Evolutionary conservation across 1,140 invertebrate species (phyloP).

Genomic region (Zaprionus tsacasi): DNA sequence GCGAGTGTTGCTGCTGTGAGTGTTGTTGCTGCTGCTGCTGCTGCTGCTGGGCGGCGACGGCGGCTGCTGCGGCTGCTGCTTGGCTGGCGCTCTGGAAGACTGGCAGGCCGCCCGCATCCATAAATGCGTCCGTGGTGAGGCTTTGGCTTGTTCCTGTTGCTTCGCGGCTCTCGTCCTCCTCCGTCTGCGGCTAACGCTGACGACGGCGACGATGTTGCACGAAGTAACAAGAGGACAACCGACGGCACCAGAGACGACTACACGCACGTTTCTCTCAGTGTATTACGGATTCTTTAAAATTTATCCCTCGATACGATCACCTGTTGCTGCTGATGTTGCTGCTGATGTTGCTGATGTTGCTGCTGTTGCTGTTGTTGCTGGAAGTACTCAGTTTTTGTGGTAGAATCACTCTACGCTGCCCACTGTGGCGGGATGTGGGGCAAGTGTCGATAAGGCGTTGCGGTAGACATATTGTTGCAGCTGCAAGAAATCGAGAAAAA

Average conservation of each 20-base stretch:
- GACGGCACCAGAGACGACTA: constrained; percentile 32
- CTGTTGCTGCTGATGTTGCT: background rate
- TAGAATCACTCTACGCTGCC: constrained; percentile 35
- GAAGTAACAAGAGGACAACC: constrained; percentile 76
- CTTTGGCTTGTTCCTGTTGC: constrained; percentile 76
- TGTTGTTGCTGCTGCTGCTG: constrained; percentile 78
- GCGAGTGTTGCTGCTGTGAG: constrained; percentile 71
- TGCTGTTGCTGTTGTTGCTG: constrained; percentile 10
- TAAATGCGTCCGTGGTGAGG: constrained; percentile 83
- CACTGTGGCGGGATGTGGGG: constrained; percentile 49
- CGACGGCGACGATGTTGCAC: constrained; percentile 70
- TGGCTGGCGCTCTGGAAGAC: constrained; percentile 84
- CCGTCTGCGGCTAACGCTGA: constrained; percentile 74
- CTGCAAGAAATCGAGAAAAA: constrained; percentile 23
- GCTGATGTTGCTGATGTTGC: constrained; percentile 6
- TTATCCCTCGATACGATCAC: background rate
- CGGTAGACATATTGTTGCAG: constrained; percentile 27
- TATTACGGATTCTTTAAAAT: constrained; percentile 7
- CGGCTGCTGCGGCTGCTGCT: constrained; percentile 78
- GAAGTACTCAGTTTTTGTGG: constrained; percentile 13
- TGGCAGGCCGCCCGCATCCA: constrained; percentile 84
- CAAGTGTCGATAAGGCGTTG: constrained; percentile 20
- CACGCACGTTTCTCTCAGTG: constrained; percentile 36
- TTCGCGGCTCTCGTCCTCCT: constrained; percentile 77
- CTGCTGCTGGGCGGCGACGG: constrained; percentile 24